Evolutionary conservation across 2,888 invertebrate genomes (phyloP).

Genomic region (Azorinus chamasolen): DNA sequence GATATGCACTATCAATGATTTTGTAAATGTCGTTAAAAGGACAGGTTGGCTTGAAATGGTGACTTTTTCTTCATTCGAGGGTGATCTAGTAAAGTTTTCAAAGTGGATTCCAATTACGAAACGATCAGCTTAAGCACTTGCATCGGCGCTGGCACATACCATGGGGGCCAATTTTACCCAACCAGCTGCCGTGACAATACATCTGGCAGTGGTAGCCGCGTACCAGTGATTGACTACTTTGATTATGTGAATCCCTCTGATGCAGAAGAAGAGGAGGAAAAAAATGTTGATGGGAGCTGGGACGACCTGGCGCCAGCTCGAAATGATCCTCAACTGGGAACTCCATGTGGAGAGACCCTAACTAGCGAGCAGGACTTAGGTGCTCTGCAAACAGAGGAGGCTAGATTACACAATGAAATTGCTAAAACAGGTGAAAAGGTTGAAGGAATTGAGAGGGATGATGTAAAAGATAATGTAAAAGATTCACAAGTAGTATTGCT

Average conservation of each 20-base stretch:
- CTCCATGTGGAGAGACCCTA: neutral
- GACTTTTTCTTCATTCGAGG: no score
- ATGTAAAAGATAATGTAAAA: neutral
- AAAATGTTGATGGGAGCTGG: neutral
- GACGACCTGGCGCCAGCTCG: conserved; percentile 1
- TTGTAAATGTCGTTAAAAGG: no score
- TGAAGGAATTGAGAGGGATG: no score
- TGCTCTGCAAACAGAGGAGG: neutral
- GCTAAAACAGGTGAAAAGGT: neutral
- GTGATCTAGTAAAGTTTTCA: conserved; percentile 19
- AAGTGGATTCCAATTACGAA: conserved; percentile 65
- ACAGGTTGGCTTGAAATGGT: no score
- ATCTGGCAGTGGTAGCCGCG: conserved; percentile 7
- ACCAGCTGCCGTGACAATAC: conserved; percentile 22
- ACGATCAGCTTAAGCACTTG: conserved; percentile 36
- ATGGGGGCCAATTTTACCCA: conserved; percentile 36
- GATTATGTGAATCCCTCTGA: conserved; percentile 59
- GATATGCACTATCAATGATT: no score
- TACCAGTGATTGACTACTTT: conserved; percentile 54
- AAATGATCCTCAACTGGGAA: no score
- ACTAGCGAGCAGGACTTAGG: neutral
- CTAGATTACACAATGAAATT: neutral
- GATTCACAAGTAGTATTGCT: neutral
- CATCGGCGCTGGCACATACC: conserved; percentile 40
- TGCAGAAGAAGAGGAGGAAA: conserved; percentile 26